Evolutionary conservation across 1,140 invertebrate species (phyloP), one percentile per base, ranked within the genome.

Genomic region (Idris sp.): DNA sequence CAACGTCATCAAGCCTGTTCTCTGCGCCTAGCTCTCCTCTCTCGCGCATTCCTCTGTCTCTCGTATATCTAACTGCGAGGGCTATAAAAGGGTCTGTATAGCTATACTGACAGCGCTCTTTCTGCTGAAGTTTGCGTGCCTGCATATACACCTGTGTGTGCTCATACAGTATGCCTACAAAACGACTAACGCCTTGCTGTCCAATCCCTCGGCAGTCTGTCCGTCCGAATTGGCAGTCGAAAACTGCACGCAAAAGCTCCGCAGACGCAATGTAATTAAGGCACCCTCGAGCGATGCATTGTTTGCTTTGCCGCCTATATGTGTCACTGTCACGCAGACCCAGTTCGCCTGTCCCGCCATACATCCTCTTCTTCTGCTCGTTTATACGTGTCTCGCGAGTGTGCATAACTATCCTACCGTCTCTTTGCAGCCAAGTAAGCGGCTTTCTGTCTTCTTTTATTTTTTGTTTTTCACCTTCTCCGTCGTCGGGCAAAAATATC

Each of bases 261-360:
- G 76, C 78, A 77, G 69, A 78, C 69, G 76, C 53, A 48, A 77
- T 79, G 82, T 83, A 83, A 83, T 81, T 82, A 83, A 82, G 80
- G 80, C 79, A 77, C 79, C 76, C 79, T 79, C 74, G 76, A 81
- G 78, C 75, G 68, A 65, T 77, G 78, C 78, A 82, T 81, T 83
- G 79, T 82, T 82, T 82, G 80, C 77, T 72, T 77, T 74, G 77
- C 78, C 80, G 80, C 80, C 81, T 83, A 82, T 82, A 82, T 82
- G 80, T 82, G 82, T 82, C 82, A 83, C 80, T 82, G 82, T 82
- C 82, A 80, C 79, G 78, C 77, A 76, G 48, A 40, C 68, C 3
- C 69, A 65, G 72, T 78, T 40, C 51, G 74, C 72, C 72, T 79
- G 75, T 80, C 78, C 68, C 56, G n/a, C 58, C 68, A 75, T 80